Evolutionary conservation across 1,140 invertebrate species (phyloP).

Genomic region (Musca vetustissima): DNA sequence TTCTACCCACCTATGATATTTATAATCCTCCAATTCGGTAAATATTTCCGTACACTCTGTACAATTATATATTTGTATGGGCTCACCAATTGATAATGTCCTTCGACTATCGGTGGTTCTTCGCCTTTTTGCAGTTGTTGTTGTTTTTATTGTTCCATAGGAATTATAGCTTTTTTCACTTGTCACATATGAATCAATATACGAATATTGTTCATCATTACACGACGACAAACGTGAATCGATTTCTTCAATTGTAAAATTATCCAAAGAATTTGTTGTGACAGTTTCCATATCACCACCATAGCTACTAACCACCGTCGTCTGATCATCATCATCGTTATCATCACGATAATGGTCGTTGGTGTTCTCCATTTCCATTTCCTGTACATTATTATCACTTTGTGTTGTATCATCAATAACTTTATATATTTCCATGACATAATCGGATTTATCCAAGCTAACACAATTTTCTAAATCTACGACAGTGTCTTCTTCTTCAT

Average conservation of each 20-base stretch:
- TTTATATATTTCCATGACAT: conserved; percentile 12
- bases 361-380: too few species aligned
- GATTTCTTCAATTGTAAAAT: too few species aligned
- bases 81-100: not conserved
- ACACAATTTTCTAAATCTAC: not conserved
- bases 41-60: conserved; percentile 8
- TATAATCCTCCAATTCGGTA: conserved; percentile 4
- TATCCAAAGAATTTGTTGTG: too few species aligned
- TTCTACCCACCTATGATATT: conserved; percentile 19
- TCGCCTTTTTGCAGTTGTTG: not conserved
- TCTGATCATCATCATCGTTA: not conserved
- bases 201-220: not conserved
- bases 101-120: not conserved
- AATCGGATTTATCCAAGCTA: not conserved
- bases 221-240: too few species aligned
- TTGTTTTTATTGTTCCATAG: not conserved
- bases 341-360: too few species aligned
- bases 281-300: too few species aligned
- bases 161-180: not conserved
- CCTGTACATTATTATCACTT: not conserved
- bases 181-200: not conserved
- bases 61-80: not conserved
- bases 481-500: too few species aligned
- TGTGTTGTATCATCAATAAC: not conserved
- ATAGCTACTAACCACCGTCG: too few species aligned